Base-by-base conservation (phyloP, 2,888 invertebrate genomes). In the Sarcophaga carnaria region DNA sequence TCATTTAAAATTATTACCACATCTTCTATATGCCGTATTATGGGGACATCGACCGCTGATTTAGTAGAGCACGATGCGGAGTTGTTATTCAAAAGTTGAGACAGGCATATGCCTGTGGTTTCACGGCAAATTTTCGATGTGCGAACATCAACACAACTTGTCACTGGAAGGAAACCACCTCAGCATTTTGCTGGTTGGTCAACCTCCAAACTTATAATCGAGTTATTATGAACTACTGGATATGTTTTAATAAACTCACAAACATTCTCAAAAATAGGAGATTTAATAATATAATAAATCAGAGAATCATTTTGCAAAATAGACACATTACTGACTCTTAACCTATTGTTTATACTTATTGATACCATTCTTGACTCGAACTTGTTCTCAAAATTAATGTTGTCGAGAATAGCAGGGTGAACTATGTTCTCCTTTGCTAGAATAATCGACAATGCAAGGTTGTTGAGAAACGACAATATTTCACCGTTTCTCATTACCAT, bases 331-430 rank as follows among this genome's bases (percentile, higher is more conserved):
- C 60, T 60, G 6, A 60, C 60, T 60, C 60, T 60, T 14, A 60
- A 20, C 10, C 10, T 60, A 60, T 60, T 12, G 17, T 60, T 20
- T 14, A 60, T 17, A 60, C 60, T 60, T 14, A 60, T 17, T 60
- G 60, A 20, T 14, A 60, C 60, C 17, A 5, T 66, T 76, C 12
- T 6, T 27, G 76, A 66, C n/a, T 66, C 76, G 27, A 76, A 66
- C 25, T 64, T 25, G 25, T 64, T 25, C 27, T 64, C 25, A 64
- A 64, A 64, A 25, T 64, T 27, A 64, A 25, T 64, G 25, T 27
- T 64, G 64, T 64, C 14, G 14, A 64, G 14, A 62, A 80, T 67
- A 22, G 47, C 62, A 25, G 80, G 74, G 45, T 75, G 60, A 20
- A 69, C 60, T 22, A 64, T 25, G 11, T 64, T 64, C 22, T 64